Evolutionary conservation across 2,113 vertebrate genomes (phyloP).

Genomic region (Rhinolophus ferrumequinum): DNA sequence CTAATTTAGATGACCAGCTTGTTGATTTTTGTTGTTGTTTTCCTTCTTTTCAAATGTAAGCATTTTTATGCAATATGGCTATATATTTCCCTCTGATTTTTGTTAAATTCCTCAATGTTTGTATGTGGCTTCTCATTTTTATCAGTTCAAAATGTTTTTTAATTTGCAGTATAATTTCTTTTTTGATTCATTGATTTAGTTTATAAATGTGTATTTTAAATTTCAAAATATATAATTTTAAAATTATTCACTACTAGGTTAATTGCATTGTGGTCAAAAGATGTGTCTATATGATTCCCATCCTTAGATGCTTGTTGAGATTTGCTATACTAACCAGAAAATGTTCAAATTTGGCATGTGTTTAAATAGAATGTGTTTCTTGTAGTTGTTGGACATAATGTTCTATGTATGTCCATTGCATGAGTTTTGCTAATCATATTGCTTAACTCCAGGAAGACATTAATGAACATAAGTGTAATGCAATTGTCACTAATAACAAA

Average conservation of each 20-base stretch:
- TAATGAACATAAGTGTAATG: neutral
- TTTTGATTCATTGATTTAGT: neutral
- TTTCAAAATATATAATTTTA: neutral
- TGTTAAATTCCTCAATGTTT: neutral
- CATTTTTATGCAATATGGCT: neutral
- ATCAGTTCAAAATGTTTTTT: constrained; percentile 14
- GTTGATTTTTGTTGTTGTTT: neutral
- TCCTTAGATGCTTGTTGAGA: neutral
- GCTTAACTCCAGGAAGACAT: neutral
- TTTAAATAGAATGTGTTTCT: neutral
- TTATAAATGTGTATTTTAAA: neutral
- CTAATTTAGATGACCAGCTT: neutral
- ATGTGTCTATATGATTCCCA: neutral
- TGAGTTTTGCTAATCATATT: neutral
- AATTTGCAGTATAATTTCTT: constrained; percentile 8
- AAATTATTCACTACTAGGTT: neutral
- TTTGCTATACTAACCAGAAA: neutral
- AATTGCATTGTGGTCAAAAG: neutral
- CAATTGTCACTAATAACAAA: neutral
- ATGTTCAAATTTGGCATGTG: neutral
- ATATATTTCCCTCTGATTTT: neutral
- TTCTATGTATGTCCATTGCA: neutral
- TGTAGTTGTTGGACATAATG: neutral
- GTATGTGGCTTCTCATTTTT: neutral
- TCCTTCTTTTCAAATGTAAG: neutral